Conservation (phyloP, 2,113 vertebrate genomes). For the Anguilla rostrata region DNA sequence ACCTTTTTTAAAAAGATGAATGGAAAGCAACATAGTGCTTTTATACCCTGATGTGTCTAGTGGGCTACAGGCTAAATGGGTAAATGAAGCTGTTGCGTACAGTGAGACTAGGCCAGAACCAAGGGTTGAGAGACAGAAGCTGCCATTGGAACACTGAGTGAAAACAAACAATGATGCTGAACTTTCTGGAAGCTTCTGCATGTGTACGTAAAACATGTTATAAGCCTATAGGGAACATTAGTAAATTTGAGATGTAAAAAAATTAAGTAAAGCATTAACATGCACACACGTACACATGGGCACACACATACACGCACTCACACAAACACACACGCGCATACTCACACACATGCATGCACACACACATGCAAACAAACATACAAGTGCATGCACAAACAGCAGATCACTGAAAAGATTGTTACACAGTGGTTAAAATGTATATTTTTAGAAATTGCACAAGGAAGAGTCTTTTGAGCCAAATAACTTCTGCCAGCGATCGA, state of each 20-base stretch:
- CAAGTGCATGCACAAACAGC: background rate
- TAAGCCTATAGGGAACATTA: background rate
- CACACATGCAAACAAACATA: no score
- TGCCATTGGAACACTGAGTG: background rate
- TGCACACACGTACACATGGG: background rate
- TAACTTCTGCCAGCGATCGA: background rate
- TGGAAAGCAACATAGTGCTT: background rate
- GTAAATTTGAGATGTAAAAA: background rate
- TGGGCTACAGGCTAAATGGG: background rate
- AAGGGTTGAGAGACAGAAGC: background rate
- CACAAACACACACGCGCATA: no score
- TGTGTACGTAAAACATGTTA: background rate
- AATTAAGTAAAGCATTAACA: background rate
- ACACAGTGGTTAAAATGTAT: background rate
- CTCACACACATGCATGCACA: no score
- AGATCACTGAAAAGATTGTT: background rate
- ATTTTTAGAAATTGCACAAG: background rate
- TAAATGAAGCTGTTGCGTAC: background rate
- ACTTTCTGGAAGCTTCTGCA: background rate
- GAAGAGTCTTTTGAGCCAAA: background rate
- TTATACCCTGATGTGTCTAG: background rate
- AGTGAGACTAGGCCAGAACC: background rate
- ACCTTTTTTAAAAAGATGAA: background rate
- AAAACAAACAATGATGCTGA: background rate
- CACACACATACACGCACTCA: no score